phyloP scores from a whole-genome alignment of 2,797 vertebrate species.

The Malurus leucopterus region DNA sequence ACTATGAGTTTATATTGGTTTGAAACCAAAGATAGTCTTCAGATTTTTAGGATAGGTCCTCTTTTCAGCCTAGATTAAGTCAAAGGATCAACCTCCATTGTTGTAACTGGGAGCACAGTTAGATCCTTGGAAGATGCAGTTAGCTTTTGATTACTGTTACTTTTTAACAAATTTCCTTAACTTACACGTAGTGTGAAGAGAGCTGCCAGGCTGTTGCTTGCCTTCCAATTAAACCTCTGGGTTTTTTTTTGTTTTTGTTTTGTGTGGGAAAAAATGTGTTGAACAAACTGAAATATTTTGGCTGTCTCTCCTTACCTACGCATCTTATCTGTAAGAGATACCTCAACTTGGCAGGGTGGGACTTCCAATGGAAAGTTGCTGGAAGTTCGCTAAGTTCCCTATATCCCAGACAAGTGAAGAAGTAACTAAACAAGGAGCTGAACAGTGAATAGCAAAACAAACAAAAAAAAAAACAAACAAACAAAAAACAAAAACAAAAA shows the following conservation, averaged over 20 bases:
- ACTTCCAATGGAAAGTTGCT: background rate
- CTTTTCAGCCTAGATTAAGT: background rate
- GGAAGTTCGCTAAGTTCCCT: background rate
- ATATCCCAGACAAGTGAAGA: background rate
- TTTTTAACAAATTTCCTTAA: background rate
- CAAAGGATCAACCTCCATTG: accelerated
- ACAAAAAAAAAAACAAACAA: background rate
- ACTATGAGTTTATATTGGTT: background rate
- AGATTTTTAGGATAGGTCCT: background rate
- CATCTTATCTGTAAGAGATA: background rate
- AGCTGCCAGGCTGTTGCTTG: background rate
- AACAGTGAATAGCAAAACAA: background rate
- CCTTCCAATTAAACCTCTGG: background rate
- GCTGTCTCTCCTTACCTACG: background rate
- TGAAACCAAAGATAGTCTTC: background rate
- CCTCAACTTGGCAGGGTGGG: background rate
- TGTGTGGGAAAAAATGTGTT: background rate
- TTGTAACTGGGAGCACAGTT: background rate
- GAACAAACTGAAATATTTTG: background rate
- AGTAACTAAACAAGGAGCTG: background rate
- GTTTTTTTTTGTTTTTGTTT: accelerated
- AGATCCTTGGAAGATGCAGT: background rate
- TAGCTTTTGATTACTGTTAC: background rate
- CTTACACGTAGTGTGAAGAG: background rate
- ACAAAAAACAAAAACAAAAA: background rate